Base-by-base conservation (phyloP, 2,113 vertebrate species). In the Montifringilla adamsi region DNA sequence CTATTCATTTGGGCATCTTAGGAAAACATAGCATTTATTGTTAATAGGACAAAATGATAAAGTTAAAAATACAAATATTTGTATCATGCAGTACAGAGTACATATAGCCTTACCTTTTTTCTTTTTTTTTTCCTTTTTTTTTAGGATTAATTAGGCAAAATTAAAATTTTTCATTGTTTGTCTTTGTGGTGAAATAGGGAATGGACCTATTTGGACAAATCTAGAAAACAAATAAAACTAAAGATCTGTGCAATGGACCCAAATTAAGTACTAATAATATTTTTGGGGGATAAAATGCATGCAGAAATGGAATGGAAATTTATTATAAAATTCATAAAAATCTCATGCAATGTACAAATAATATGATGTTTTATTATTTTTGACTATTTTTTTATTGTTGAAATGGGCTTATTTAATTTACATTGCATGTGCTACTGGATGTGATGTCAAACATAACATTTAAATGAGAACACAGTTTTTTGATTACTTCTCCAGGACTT, bases 391-490 rank as follows among this genome's bases (percentile, higher is more conserved):
- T 37, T 62, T 76, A 12, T 35, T 47, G 15, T 58, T 86, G n/a
- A 37, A 87, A 27, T 66, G 43, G 10, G 2, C 52, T 68, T 67
- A 55, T 85, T 84, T 59, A 85, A 77, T 59, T 84, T 78, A 18
- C 9, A 56, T 63, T 55, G 21, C 35, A 50, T 83, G 21, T 67
- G n/a, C 21, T 93, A 23, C 70, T 81, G 47, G 15, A 49, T 74
- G 10, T 39, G 82, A 81, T n/a, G 31, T 50, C 39, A 52, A 93
- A 69, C 16, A 56, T 62, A 75, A 53, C 9, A 75, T 80, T 64
- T 80, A 94, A 95, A 90, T 30, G n/a, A 80, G 41, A 87, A 84
- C 53, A 76, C 7, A n/a, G 33, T 72, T 94, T 93, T 87, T 63
- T 82, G 5, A 82, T 66, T 84, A 58, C 20, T 75, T 86, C 39